Percentiles rank a stretch among this genome's conserved stretches.
Conservation (phyloP, 2,888 invertebrate species). For the Oithona nana region DNA sequence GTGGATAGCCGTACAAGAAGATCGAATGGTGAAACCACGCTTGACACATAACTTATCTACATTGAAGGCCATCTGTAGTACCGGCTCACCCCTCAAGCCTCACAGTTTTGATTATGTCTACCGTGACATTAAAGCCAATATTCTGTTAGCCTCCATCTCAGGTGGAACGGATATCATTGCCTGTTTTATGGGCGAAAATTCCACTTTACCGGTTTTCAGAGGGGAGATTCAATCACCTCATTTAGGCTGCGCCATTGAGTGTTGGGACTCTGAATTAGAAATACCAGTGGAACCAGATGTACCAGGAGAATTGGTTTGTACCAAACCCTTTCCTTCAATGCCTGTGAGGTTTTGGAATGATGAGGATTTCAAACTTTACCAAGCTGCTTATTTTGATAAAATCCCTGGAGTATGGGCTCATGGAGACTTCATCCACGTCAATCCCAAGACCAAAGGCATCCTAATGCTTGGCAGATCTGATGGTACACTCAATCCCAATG, state of each 20-base stretch:
- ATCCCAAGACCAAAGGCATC: slow-evolving; percentile 31
- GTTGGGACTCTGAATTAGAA: slow-evolving; percentile 32
- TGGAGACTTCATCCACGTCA: slow-evolving; percentile 35
- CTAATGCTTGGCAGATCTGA: slow-evolving; percentile 38
- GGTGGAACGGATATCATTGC: slow-evolving; percentile 39
- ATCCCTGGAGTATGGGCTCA: slow-evolving; percentile 36
- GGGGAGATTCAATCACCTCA: slow-evolving; percentile 37
- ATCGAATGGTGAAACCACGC: slow-evolving; percentile 29
- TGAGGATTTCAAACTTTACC: slow-evolving; percentile 29
- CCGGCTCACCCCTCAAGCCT: slow-evolving; percentile 35
- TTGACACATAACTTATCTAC: slow-evolving; percentile 29
- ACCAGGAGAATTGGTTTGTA: slow-evolving; percentile 36
- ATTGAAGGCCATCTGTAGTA: slow-evolving; percentile 33
- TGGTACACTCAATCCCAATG: slow-evolving; percentile 37
- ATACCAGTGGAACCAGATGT: slow-evolving; percentile 31
- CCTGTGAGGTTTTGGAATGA: slow-evolving; percentile 36
- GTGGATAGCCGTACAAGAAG: slow-evolving; percentile 34
- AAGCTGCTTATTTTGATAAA: slow-evolving; percentile 32
- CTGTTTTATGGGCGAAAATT: slow-evolving; percentile 36
- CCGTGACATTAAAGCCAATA: slow-evolving; percentile 31
- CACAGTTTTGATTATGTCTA: slow-evolving; percentile 36
- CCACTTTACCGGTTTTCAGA: slow-evolving; percentile 32
- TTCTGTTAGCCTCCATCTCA: slow-evolving; percentile 33
- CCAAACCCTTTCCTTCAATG: slow-evolving; percentile 37
- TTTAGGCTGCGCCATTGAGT: slow-evolving; percentile 30